A percentile compares a stretch with the other conserved stretches of the same genome.
phyloP scores from a whole-genome alignment of 2,797 vertebrate species.

The Rhinella marina region DNA sequence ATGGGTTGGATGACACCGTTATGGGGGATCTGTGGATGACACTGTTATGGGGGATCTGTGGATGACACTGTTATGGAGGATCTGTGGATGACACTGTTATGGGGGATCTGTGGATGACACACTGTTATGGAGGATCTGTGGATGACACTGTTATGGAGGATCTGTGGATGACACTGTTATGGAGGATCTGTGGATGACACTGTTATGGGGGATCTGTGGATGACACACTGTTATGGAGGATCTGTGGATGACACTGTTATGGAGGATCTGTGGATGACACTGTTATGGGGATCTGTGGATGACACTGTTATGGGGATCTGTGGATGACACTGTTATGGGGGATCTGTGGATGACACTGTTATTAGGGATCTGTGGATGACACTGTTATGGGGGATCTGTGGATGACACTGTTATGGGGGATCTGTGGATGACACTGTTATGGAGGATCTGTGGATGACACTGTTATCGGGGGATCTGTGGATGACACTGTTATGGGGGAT shows the following conservation, averaged over 20 bases:
- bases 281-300: no score
- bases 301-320: no score
- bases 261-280: not conserved
- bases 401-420: not conserved
- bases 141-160: not conserved
- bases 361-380: no score
- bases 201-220: not conserved
- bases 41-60: no score
- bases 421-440: not conserved
- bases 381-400: not conserved
- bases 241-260: not conserved
- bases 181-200: no score
- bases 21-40: no score
- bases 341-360: no score
- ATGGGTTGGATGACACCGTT: no score
- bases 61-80: no score
- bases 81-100: no score
- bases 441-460: not conserved
- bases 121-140: not conserved
- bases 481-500: not conserved
- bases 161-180: not conserved
- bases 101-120: not conserved
- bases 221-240: not conserved
- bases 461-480: not conserved
- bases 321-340: no score